These are phyloP conservation scores for Pelecanus crispus DNA, from an alignment of 2,113 vertebrate species.

Conservation along the genomic window DNA sequence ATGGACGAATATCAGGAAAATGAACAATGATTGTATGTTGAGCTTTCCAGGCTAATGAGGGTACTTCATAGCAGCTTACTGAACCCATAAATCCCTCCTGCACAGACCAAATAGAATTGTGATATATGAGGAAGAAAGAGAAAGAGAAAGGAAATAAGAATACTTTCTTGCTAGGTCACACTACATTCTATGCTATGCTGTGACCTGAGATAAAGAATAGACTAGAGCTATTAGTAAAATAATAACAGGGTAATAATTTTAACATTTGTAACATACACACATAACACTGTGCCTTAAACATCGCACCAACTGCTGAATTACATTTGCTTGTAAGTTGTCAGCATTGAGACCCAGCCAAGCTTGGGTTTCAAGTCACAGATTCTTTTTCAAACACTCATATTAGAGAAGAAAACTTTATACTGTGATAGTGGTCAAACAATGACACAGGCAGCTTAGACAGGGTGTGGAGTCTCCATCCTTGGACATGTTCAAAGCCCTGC, in stretches of 20 bases:
- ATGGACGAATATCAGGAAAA: neutral
- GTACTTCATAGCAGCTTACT: neutral
- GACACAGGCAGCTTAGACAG: neutral
- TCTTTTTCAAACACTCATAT: neutral
- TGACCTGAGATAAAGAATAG: neutral
- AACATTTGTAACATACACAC: neutral
- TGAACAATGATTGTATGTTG: neutral
- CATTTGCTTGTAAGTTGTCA: neutral
- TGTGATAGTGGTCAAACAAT: neutral
- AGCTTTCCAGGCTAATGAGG: neutral
- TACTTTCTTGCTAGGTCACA: neutral
- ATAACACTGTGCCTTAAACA: neutral
- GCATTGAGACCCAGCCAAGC: fast-evolving
- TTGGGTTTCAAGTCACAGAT: neutral
- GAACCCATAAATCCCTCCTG: neutral
- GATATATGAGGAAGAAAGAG: neutral
- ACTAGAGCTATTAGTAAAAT: neutral
- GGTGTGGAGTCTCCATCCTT: neutral
- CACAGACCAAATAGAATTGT: neutral
- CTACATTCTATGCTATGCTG: neutral
- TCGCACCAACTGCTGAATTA: neutral
- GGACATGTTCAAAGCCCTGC: neutral
- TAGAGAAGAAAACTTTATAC: neutral
- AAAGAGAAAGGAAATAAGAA: neutral
- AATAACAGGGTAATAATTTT: neutral